These are phyloP conservation scores for Miichthys miiuy DNA, from an alignment of 2,797 vertebrate genomes.

Conservation along the genomic window DNA sequence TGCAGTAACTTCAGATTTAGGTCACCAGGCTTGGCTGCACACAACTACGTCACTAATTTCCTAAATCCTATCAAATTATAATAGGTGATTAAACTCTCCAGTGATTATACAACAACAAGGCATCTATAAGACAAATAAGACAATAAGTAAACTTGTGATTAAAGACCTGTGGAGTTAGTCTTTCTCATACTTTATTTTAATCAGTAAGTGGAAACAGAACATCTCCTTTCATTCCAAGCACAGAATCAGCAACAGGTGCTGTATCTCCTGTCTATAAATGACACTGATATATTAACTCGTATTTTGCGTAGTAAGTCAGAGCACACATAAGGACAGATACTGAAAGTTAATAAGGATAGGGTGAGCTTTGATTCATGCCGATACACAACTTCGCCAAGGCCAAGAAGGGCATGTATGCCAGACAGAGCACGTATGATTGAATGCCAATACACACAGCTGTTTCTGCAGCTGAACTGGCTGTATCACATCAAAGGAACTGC, in stretches of 20 bases:
- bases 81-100: neutral
- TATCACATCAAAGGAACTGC: neutral
- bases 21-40: neutral
- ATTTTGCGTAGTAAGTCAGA: conserved; percentile 32
- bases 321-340: conserved; percentile 45
- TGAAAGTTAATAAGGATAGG: conserved; percentile 34
- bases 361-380: conserved; percentile 64
- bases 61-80: conserved; percentile 31
- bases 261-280: conserved; percentile 67
- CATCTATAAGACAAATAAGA: neutral
- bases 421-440: conserved; percentile 27
- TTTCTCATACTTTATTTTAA: conserved; percentile 4
- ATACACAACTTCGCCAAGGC: conserved; percentile 62
- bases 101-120: neutral
- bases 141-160: neutral
- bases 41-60: neutral
- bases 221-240: neutral
- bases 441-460: conserved; percentile 14
- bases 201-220: conserved; percentile 11
- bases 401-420: conserved; percentile 35
- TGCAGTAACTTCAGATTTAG: neutral
- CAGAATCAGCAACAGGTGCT: conserved; percentile 70
- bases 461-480: neutral
- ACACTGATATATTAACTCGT: conserved; percentile 51
- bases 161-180: neutral